Evolutionary conservation across 2,113 vertebrate genomes (phyloP), one percentile per base, ranked within the genome.

Genomic region (Glareola pratincola): DNA sequence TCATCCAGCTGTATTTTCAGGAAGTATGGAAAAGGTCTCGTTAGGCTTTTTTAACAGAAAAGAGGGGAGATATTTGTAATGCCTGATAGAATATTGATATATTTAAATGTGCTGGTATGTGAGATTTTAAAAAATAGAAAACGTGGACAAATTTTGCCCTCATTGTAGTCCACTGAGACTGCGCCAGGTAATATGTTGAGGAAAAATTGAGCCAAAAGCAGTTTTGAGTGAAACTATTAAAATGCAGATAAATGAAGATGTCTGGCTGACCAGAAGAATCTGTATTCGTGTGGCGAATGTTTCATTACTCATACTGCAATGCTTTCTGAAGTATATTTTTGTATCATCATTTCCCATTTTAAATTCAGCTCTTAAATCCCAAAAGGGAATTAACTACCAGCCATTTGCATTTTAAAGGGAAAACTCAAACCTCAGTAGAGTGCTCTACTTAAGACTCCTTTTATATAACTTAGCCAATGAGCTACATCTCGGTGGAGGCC

Each of bases 371-470:
- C 60, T 93, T 51, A 93, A 85, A 88, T 84, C 92, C 85, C 95
- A 15, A 73, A 86, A 83, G 91, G 90, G 93, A 95, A 94, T 93
- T 94, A 95, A 86, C 78, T 90, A 30, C 57, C 69, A 96, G 7
- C n/a, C 56, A 94, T 97, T 97, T 97, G 93, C 96, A 97, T 97
- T 96, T 94, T 94, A 96, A 97, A 97, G 90, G 73, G 45, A 94
- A 94, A 89, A 86, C 41, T 84, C 85, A 92, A 94, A 80, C 84
- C 94, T 93, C 88, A 34, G 4, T 22, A 67, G 75, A 85, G 66
- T 79, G 78, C 48, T 94, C 76, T 93, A 50, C 89, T 94, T 94
- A 64, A 92, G 54, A 56, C 51, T 68, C 73, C 51, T 89, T 95
- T 95, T 88, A 80, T 83, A 20, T 85, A 48, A 82, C 37, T 88